Conservation (phyloP, 2,888 invertebrate species). For the Tachystola acroxantha region DNA sequence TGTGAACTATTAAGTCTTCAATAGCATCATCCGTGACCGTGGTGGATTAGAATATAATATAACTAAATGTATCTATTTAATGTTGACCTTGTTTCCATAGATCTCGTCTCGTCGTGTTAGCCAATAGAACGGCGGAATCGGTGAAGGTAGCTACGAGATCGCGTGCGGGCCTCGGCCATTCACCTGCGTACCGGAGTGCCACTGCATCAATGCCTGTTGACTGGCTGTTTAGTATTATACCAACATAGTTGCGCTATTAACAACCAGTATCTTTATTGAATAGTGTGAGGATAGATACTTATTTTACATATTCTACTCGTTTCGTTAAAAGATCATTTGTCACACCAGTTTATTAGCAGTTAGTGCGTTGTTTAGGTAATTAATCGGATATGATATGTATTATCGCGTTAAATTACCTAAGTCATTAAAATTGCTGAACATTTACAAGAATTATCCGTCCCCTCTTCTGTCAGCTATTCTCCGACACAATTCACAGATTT, state of each 20-base stretch:
- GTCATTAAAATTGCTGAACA: too few species aligned
- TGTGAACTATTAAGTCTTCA: too few species aligned
- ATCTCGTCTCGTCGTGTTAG: conserved; percentile 10
- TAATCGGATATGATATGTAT: too few species aligned
- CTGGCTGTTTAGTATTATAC: conserved; percentile 10
- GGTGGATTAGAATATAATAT: background rate
- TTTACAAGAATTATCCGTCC: too few species aligned
- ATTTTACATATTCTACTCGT: background rate
- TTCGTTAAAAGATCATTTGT: background rate
- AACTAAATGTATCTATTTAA: conserved; percentile 2
- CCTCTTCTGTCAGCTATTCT: too few species aligned
- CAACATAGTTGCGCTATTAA: background rate
- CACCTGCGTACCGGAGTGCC: conserved; percentile 37
- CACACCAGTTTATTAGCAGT: too few species aligned
- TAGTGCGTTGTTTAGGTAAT: too few species aligned
- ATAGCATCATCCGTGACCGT: background rate
- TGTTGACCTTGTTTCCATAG: conserved; percentile 15
- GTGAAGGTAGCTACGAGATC: conserved; percentile 42
- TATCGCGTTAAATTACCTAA: too few species aligned
- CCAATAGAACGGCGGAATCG: conserved; percentile 36
- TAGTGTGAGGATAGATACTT: background rate
- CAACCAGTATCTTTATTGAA: background rate
- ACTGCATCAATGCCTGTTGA: conserved; percentile 7
- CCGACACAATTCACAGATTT: too few species aligned
- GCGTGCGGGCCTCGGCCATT: conserved; percentile 45